Evolutionary conservation across 2,797 vertebrate genomes (phyloP).

Genomic region (Acanthurus tractus): DNA sequence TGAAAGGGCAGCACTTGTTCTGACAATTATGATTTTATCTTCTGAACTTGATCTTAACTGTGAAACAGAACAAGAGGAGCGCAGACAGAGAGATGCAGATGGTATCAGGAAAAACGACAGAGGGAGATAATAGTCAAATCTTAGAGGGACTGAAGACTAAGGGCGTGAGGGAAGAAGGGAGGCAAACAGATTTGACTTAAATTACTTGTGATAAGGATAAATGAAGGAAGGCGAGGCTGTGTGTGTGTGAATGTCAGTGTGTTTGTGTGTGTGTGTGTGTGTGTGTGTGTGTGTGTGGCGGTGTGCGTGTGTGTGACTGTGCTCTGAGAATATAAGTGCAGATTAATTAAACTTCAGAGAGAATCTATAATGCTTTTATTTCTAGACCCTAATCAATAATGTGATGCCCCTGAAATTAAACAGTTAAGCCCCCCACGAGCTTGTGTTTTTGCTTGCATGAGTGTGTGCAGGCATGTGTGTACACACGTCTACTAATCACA

Average conservation of each 20-base stretch:
- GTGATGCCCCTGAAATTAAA: slow-evolving; percentile 73
- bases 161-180: slow-evolving; percentile 24
- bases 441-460: not conserved
- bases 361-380: slow-evolving; percentile 76
- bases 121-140: slow-evolving; percentile 42
- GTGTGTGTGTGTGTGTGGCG: slow-evolving; percentile 6
- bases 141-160: slow-evolving; percentile 44
- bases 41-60: slow-evolving; percentile 66
- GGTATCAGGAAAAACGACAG: slow-evolving; percentile 59
- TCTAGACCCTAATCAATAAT: slow-evolving; percentile 67
- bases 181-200: slow-evolving; percentile 64
- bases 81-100: slow-evolving; percentile 56
- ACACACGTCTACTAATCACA: slow-evolving; percentile 42
- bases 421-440: slow-evolving; percentile 37
- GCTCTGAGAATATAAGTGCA: slow-evolving; percentile 66
- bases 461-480: slow-evolving; percentile 2
- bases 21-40: slow-evolving; percentile 68
- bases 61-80: slow-evolving; percentile 48
- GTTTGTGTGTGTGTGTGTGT: slow-evolving; percentile 23
- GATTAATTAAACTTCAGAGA: slow-evolving; percentile 84
- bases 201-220: slow-evolving; percentile 69
- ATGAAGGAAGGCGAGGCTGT: slow-evolving; percentile 32
- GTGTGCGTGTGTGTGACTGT: not conserved
- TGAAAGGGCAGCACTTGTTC: slow-evolving; percentile 55
- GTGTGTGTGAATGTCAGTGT: slow-evolving; percentile 15